Base-by-base conservation (phyloP, 2,888 invertebrate genomes). In the Megastigmus dorsalis region DNA sequence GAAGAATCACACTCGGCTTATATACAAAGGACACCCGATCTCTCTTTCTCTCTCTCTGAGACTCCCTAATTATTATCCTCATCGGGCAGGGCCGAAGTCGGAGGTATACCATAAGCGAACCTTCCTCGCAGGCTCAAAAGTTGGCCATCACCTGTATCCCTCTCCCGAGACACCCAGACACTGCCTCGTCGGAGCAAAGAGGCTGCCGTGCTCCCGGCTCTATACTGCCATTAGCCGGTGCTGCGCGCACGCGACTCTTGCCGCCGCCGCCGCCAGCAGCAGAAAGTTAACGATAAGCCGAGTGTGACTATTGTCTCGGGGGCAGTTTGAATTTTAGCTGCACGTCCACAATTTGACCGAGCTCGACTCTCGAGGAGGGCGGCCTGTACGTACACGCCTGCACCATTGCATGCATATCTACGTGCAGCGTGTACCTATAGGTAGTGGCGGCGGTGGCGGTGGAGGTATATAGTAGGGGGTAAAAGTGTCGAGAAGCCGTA, bases 271-370 rank as follows among this genome's bases (percentile, higher is more conserved):
- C n/a, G 71, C 50, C 28, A 23, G 18, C 18, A 38, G 43, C 26
- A 30, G n/a, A n/a, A 72, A 66, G 66, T 72, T 72, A 72, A 72
- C 57, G 72, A 66, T 50, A 48, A 28, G 15, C 3, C 13, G 18
- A n/a, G 33, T 10, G 9, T 7, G 41, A 36, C 33, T 48, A 72
- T 57, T 48, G 54, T 54, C 72, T 38, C 45, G 55, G 66, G 55
- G 66, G 72, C 45, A 72, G 72, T 72, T 72, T 65, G 66, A 55
- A 72, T 72, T 72, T 72, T 57, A 66, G 45, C 48, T 28, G 20
- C 2, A 43, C 10, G 4, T 9, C 3, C 43, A 9, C 15, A 43
- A 48, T 48, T 26, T 2, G 10, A 26, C 23, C 26, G 13, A 26
- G 50, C 3, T 6, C 13, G 1, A 23, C n/a, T 41, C 15, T 36